These are phyloP conservation scores for Eulemur mongoz DNA, from an alignment of 2,797 vertebrate genomes.

Conservation along the genomic window DNA sequence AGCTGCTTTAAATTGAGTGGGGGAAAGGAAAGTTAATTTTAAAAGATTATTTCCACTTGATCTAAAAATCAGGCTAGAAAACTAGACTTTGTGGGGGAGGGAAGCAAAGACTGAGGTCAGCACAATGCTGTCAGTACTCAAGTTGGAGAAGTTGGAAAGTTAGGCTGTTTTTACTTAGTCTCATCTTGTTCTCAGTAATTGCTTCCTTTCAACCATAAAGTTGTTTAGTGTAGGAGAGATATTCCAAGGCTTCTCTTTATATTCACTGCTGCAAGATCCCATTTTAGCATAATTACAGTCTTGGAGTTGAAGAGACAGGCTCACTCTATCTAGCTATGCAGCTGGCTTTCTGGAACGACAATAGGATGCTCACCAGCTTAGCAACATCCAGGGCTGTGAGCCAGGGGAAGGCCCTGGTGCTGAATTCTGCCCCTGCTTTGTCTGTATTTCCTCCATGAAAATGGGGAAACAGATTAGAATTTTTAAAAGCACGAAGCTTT, in stretches of 20 bases:
- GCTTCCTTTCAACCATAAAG: slow-evolving; percentile 79
- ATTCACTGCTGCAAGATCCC: slow-evolving; percentile 73
- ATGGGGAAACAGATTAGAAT: slow-evolving; percentile 35
- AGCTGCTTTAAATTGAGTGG: slow-evolving; percentile 12
- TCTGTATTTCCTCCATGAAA: slow-evolving; percentile 41
- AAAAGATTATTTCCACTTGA: background rate
- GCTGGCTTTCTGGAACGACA: slow-evolving; percentile 74
- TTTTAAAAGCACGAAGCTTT: slow-evolving; percentile 7
- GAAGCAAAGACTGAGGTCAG: slow-evolving; percentile 56
- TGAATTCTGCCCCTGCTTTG: slow-evolving; percentile 63
- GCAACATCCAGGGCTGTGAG: slow-evolving; percentile 21
- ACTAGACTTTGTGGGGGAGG: background rate
- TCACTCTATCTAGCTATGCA: slow-evolving; percentile 71
- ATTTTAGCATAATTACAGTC: slow-evolving; percentile 82
- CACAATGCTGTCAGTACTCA: slow-evolving; percentile 45
- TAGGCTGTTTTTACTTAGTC: slow-evolving; percentile 64
- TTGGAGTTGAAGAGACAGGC: slow-evolving; percentile 66
- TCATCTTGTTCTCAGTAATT: slow-evolving; percentile 77
- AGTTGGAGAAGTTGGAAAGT: slow-evolving; percentile 59
- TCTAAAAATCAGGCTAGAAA: slow-evolving; percentile 47
- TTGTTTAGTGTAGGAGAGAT: slow-evolving; percentile 72
- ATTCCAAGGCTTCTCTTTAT: slow-evolving; percentile 77
- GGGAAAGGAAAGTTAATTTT: background rate
- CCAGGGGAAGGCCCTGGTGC: slow-evolving; percentile 41
- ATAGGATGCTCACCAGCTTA: slow-evolving; percentile 59